These are phyloP conservation scores for Dasysyrphus albostriatus DNA, from an alignment of 2,888 invertebrate genomes.

Conservation along the genomic window DNA sequence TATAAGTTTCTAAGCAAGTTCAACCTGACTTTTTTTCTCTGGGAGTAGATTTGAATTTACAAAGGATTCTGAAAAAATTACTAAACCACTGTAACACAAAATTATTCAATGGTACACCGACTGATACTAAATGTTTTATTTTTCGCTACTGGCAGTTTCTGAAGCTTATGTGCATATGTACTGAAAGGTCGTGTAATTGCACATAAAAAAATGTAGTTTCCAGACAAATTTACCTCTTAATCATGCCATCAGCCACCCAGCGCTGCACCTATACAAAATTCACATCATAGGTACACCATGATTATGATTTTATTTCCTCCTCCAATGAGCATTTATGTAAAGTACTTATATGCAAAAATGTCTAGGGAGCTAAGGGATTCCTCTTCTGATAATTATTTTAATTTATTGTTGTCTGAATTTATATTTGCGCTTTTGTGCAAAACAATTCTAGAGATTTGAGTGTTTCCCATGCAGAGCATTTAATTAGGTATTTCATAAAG, in stretches of 20 bases:
- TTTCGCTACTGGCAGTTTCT: not conserved
- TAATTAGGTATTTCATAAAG: conserved; percentile 1
- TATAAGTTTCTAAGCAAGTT: too few species aligned
- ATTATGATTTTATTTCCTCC: not conserved
- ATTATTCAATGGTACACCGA: not conserved
- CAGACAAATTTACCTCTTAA: not conserved
- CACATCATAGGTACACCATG: not conserved
- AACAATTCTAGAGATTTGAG: conserved; percentile 15
- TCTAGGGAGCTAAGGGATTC: conserved; percentile 2
- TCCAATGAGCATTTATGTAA: not conserved
- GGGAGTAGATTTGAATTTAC: too few species aligned
- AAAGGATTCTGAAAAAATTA: not conserved
- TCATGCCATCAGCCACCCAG: too few species aligned
- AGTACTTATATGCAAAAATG: not conserved
- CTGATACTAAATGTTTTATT: not conserved
- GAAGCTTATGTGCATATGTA: not conserved
- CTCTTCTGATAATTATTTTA: conserved; percentile 7
- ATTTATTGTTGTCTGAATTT: conserved; percentile 16
- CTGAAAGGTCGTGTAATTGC: not conserved
- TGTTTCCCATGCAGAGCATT: conserved; percentile 3
- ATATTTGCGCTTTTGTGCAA: not conserved
- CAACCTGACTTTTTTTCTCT: too few species aligned
- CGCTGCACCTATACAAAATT: not conserved
- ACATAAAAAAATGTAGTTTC: not conserved
- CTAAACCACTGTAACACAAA: not conserved